These are phyloP conservation scores for Papilio gigon DNA, from an alignment of 2,888 invertebrate species.

Conservation along the genomic window DNA sequence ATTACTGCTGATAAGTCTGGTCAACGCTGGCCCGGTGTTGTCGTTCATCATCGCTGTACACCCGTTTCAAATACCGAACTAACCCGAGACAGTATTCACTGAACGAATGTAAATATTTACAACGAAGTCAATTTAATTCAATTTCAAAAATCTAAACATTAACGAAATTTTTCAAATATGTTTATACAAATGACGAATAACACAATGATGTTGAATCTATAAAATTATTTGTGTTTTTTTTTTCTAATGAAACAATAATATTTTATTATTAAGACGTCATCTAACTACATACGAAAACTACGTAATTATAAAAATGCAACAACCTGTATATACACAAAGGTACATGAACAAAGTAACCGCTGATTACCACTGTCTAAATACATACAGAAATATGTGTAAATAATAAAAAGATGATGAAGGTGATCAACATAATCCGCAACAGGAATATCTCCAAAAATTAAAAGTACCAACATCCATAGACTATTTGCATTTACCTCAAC, in stretches of 20 bases:
- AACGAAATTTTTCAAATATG: conserved; percentile 25
- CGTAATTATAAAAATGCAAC: conserved; percentile 18
- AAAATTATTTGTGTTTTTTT: conserved; percentile 34
- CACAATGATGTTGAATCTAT: conserved; percentile 36
- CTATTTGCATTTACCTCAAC: too few species aligned
- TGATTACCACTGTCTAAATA: background rate
- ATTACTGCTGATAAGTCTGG: background rate
- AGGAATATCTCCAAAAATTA: too few species aligned
- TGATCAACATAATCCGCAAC: too few species aligned
- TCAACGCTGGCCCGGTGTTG: too few species aligned
- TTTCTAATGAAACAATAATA: conserved; percentile 27
- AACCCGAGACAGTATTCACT: background rate
- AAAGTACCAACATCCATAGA: too few species aligned
- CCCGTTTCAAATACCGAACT: background rate
- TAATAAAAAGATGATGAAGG: too few species aligned
- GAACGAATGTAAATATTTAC: conserved; percentile 14
- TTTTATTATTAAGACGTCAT: conserved; percentile 4
- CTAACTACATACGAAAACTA: conserved; percentile 5
- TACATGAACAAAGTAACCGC: background rate
- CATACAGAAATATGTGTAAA: too few species aligned
- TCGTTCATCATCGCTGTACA: background rate
- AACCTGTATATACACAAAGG: background rate
- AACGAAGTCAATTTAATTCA: conserved; percentile 1
- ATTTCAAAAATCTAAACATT: conserved; percentile 35
- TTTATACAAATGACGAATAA: conserved; percentile 30